A percentile compares a stretch with the other conserved stretches of the same genome.
These are phyloP conservation scores for Pachymerium ferrugineum DNA, from an alignment of 2,888 invertebrate genomes.

Conservation along the genomic window DNA sequence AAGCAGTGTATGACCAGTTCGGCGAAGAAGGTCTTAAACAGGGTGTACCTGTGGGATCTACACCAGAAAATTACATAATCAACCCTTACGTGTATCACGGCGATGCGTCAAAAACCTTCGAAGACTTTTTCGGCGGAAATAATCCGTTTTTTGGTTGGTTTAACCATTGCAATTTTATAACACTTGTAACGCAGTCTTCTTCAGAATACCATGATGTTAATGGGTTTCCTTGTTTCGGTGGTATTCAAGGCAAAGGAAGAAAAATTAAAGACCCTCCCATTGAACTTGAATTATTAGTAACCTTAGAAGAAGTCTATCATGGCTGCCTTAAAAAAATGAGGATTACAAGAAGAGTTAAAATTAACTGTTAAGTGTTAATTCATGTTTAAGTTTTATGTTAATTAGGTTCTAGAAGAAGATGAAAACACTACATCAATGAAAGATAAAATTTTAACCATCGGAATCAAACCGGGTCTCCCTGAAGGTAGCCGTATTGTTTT, in stretches of 20 bases:
- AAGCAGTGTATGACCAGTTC: conserved; percentile 29
- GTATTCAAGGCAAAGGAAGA: neutral
- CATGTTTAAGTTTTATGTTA: neutral
- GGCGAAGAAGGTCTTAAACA: conserved; percentile 30
- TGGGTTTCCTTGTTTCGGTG: conserved; percentile 2
- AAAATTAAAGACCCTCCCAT: conserved; percentile 7
- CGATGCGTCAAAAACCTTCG: neutral
- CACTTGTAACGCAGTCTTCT: too few species aligned
- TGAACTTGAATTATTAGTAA: conserved; percentile 1
- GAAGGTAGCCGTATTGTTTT: conserved; percentile 14
- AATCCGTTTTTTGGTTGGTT: too few species aligned
- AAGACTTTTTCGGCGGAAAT: conserved; percentile 17
- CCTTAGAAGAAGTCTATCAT: conserved; percentile 8
- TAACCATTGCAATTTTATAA: too few species aligned
- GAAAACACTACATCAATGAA: neutral
- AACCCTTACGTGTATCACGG: conserved; percentile 23
- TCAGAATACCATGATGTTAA: conserved; percentile 24
- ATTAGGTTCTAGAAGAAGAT: conserved; percentile 2
- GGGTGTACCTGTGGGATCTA: neutral
- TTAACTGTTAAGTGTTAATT: too few species aligned
- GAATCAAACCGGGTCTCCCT: conserved; percentile 1
- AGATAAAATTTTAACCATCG: conserved; percentile 20
- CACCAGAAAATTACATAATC: neutral
- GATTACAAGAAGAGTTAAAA: conserved; percentile 8
- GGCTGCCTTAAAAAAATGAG: conserved; percentile 29